These are phyloP conservation scores for Talpa occidentalis DNA, from an alignment of 2,113 vertebrate species.

Conservation along the genomic window DNA sequence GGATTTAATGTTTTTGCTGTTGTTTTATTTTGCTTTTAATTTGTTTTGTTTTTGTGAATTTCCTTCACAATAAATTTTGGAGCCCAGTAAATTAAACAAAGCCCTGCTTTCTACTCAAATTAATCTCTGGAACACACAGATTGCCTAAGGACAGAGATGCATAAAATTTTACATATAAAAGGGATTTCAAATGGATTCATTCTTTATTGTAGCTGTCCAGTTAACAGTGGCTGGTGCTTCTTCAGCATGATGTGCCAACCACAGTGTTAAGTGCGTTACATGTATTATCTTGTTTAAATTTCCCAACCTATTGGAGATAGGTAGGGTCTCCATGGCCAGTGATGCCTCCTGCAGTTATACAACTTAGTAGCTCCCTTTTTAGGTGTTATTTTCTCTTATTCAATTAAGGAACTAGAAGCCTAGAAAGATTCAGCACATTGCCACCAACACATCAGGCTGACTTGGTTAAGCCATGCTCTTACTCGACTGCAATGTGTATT, in stretches of 20 bases:
- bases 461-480: not conserved
- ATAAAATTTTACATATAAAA: not conserved
- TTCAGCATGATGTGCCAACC: not conserved
- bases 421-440: not conserved
- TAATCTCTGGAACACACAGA: not conserved
- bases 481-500: not conserved
- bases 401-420: not conserved
- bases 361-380: not conserved
- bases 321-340: not conserved
- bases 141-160: not conserved
- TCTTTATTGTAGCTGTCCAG: not conserved
- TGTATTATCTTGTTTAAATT: not conserved
- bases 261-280: too few species aligned
- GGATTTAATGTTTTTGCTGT: not conserved
- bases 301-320: not conserved
- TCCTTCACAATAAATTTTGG: not conserved
- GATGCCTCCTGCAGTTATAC: not conserved
- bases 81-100: not conserved
- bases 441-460: not conserved
- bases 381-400: not conserved
- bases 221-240: not conserved
- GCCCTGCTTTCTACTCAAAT: not conserved
- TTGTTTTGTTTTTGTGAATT: not conserved
- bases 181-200: not conserved
- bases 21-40: not conserved